phyloP scores from a whole-genome alignment of 2,797 vertebrate species.

The Ataeniobius toweri region DNA sequence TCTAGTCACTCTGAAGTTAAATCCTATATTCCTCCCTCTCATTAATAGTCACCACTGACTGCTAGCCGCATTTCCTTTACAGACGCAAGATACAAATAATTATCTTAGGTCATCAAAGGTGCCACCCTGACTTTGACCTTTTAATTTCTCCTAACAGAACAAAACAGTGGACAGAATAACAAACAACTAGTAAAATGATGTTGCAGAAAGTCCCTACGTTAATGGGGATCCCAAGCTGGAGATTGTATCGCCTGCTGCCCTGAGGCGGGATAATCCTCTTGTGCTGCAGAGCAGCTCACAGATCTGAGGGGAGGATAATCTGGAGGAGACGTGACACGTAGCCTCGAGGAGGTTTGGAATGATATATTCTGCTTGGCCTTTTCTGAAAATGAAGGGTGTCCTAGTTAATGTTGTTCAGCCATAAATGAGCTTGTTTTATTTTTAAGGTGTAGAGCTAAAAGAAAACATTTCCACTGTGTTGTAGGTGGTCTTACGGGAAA shows the following conservation, averaged over 20 bases:
- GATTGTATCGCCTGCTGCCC: slow-evolving; percentile 41
- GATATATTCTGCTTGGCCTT: slow-evolving; percentile 36
- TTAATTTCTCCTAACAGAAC: slow-evolving; percentile 25
- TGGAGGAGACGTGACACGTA: slow-evolving; percentile 52
- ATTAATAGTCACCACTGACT: not conserved
- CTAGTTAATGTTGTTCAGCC: slow-evolving; percentile 18
- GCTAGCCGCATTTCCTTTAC: slow-evolving; percentile 8
- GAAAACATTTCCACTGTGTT: slow-evolving; percentile 4
- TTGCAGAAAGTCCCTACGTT: not conserved
- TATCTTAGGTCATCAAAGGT: slow-evolving; percentile 8
- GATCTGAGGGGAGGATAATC: slow-evolving; percentile 68
- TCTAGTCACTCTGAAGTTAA: not conserved
- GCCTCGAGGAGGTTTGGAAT: slow-evolving; percentile 29
- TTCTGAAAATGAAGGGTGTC: slow-evolving; percentile 40
- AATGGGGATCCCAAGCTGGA: slow-evolving; percentile 33
- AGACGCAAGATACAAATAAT: not conserved
- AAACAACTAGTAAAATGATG: slow-evolving; percentile 22
- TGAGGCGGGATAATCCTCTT: slow-evolving; percentile 60
- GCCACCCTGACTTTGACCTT: slow-evolving; percentile 23
- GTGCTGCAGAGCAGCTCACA: slow-evolving; percentile 59
- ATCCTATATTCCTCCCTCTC: not conserved
- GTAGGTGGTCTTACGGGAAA: slow-evolving; percentile 22
- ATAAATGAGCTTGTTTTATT: slow-evolving; percentile 18
- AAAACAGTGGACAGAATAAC: slow-evolving; percentile 13
- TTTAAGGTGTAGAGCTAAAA: slow-evolving; percentile 8